Conservation (phyloP, 37 sponge, comb jelly and placozoan species). For the Oopsacas minuta region DNA sequence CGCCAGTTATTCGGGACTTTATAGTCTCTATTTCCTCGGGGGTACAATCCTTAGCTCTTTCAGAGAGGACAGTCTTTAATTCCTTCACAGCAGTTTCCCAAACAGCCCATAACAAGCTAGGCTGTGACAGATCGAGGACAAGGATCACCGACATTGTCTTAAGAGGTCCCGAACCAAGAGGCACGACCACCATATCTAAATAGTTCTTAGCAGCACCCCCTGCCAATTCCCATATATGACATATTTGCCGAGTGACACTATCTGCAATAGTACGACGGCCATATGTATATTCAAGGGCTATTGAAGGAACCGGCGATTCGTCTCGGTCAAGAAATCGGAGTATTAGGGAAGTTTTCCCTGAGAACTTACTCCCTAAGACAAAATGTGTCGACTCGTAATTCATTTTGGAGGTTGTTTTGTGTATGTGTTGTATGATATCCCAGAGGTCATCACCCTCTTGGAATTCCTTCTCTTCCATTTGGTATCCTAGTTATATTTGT, state of each 20-base stretch:
- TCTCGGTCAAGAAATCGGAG: conserved; percentile 85
- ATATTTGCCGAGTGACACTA: conserved; percentile 29
- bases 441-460: background rate
- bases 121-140: conserved; percentile 80
- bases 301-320: conserved; percentile 73
- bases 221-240: conserved; percentile 85
- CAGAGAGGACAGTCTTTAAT: conserved; percentile 6
- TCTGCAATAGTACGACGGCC: conserved; percentile 57
- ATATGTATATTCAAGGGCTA: conserved; percentile 79
- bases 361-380: background rate
- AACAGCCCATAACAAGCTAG: conserved; percentile 66
- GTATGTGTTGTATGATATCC: background rate
- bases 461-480: background rate
- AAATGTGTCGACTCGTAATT: background rate
- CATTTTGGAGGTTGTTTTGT: background rate
- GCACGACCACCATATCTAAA: background rate
- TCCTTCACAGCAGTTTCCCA: conserved; percentile 47
- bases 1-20: background rate
- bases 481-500: too few relatives aligned
- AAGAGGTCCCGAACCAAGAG: conserved; percentile 15
- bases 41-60: background rate
- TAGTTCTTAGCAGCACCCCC: conserved; percentile 47
- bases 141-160: conserved; percentile 44
- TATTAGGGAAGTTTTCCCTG: conserved; percentile 70
- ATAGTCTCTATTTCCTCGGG: background rate